Percentiles rank a stretch among this genome's conserved stretches.
These are phyloP conservation scores for Phrynocephalus guinanensis DNA, from an alignment of 2,797 vertebrate species.

Conservation along the genomic window DNA sequence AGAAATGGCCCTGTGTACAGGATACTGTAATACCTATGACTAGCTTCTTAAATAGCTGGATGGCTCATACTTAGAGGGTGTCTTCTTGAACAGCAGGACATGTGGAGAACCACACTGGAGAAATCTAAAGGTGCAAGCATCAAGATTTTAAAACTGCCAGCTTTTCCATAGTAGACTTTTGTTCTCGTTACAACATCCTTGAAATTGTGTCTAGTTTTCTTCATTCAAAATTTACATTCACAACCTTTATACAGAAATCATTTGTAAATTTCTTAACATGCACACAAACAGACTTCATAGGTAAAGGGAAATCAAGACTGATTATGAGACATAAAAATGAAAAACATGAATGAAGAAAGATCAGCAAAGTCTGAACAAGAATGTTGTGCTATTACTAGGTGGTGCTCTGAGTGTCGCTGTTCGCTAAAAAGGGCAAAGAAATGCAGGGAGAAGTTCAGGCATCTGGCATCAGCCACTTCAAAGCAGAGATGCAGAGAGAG, in stretches of 20 bases:
- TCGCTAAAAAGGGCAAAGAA: not conserved
- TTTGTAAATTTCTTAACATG: not conserved
- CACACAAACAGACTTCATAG: not conserved
- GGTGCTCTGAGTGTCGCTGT: not conserved
- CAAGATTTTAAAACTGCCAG: no score
- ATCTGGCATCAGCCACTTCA: slow-evolving; percentile 17
- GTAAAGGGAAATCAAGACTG: not conserved
- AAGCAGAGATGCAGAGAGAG: slow-evolving; percentile 22
- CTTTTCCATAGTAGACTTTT: no score
- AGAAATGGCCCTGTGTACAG: not conserved
- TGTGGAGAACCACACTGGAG: not conserved
- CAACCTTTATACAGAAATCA: not conserved
- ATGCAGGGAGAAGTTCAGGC: not conserved
- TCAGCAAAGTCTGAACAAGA: not conserved
- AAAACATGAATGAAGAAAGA: not conserved
- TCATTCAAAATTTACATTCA: not conserved
- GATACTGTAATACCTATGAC: not conserved
- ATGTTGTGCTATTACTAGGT: slow-evolving; percentile 58
- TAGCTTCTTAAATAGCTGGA: not conserved
- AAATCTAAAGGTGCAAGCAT: no score
- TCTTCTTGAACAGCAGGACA: not conserved
- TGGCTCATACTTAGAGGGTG: not conserved
- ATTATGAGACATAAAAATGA: not conserved
- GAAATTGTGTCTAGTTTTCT: no score
- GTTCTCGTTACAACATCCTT: no score